Evolutionary conservation across 2,797 vertebrate genomes (phyloP).

Genomic region (Sarcophilus harrisii): DNA sequence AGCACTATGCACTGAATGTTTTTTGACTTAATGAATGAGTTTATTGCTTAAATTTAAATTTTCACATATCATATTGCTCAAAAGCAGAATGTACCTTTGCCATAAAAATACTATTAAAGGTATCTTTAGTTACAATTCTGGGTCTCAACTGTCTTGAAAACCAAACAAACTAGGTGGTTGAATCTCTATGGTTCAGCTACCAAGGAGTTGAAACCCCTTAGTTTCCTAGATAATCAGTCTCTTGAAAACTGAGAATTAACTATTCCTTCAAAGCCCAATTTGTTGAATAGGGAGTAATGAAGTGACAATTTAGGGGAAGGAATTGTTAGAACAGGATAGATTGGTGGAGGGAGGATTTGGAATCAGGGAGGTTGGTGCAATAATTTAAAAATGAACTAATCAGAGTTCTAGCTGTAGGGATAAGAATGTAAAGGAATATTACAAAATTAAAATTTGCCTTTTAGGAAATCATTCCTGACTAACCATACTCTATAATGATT

Average conservation of each 20-base stretch:
- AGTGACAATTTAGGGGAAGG: neutral
- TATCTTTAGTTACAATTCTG: constrained; percentile 3
- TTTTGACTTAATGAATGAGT: neutral
- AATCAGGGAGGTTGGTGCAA: neutral
- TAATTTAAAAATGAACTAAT: neutral
- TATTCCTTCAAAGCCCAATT: neutral
- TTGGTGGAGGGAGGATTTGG: neutral
- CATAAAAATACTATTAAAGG: neutral
- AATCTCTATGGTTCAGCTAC: neutral
- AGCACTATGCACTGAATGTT: neutral
- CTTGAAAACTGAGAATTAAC: neutral
- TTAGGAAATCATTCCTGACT: neutral
- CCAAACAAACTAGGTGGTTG: neutral
- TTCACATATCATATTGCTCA: constrained; percentile 1
- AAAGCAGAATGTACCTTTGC: constrained; percentile 6
- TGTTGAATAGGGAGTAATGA: neutral
- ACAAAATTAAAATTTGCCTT: neutral
- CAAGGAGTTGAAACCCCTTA: neutral
- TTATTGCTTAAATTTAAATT: constrained; percentile 11
- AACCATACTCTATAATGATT: neutral
- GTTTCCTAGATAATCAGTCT: neutral
- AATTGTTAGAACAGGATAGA: neutral
- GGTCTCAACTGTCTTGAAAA: neutral
- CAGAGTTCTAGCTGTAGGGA: neutral
- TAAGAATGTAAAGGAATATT: neutral